phyloP scores from a whole-genome alignment of 2,888 invertebrate species.

The Liodrosophila aerea region DNA sequence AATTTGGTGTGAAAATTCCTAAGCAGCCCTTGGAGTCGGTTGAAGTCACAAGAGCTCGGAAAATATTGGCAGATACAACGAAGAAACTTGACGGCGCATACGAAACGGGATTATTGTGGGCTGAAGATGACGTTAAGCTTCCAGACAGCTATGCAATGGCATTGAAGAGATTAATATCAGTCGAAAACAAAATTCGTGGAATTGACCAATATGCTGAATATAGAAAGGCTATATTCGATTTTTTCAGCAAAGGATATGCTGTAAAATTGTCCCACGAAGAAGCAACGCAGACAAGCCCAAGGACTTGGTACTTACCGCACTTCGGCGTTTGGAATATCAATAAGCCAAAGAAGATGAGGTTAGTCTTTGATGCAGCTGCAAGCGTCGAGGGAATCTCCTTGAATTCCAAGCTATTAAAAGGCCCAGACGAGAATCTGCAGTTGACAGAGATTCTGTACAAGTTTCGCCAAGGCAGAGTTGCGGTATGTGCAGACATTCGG shows the following conservation, averaged over 20 bases:
- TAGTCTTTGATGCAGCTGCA: slow-evolving; percentile 8
- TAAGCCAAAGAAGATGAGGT: slow-evolving; percentile 9
- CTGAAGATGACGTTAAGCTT: not conserved
- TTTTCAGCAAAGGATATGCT: slow-evolving; percentile 6
- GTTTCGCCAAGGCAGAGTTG: not conserved
- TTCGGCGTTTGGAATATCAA: slow-evolving; percentile 9
- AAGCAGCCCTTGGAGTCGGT: not conserved
- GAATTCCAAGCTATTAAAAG: slow-evolving; percentile 11
- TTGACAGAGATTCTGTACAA: not conserved
- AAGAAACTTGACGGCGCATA: no score
- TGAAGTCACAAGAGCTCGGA: not conserved
- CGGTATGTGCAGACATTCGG: not conserved
- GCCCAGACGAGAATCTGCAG: not conserved
- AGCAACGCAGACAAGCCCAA: not conserved
- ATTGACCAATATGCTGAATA: not conserved
- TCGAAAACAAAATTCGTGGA: slow-evolving; percentile 4
- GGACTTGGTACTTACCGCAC: slow-evolving; percentile 9
- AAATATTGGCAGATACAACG: no score
- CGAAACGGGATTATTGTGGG: not conserved
- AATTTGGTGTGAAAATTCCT: not conserved
- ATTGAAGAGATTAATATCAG: slow-evolving; percentile 2
- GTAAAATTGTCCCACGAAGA: not conserved
- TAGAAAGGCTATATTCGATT: slow-evolving; percentile 8
- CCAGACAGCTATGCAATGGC: slow-evolving; percentile 10
- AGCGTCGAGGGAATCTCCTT: not conserved